A percentile compares a stretch with the other conserved stretches of the same genome.
Evolutionary conservation across 2,888 invertebrate species (phyloP).

Genomic region (Sarcophaga variegata): DNA sequence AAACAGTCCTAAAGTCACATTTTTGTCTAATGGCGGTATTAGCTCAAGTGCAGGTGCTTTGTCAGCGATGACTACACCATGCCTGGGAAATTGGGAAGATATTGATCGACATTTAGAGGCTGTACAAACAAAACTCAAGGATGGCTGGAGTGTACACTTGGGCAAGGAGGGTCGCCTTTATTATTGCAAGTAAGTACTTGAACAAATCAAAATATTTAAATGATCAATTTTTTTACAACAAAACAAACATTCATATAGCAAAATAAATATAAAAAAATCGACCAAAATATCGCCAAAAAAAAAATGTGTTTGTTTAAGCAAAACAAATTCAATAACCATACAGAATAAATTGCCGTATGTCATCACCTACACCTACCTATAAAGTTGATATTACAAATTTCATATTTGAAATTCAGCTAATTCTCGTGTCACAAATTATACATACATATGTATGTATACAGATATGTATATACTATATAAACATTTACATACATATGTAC

Average conservation of each 20-base stretch:
- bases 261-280: background rate
- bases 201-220: constrained; percentile 1
- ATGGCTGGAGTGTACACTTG: constrained; percentile 91
- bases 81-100: constrained; percentile 78
- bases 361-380: no score
- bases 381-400: no score
- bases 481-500: no score
- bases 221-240: no score
- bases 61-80: constrained; percentile 60
- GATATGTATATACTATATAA: no score
- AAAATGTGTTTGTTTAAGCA: no score
- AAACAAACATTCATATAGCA: background rate
- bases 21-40: constrained; percentile 49
- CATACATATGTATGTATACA: no score
- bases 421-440: no score
- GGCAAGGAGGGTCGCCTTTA: constrained; percentile 91
- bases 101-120: constrained; percentile 82
- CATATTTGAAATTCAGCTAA: no score
- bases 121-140: constrained; percentile 85
- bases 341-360: no score
- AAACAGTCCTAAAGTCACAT: constrained; percentile 56
- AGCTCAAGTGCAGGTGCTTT: constrained; percentile 46
- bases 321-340: no score
- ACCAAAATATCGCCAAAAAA: no score
- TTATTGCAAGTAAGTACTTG: constrained; percentile 92